A percentile compares a stretch with the other conserved stretches of the same genome.
Evolutionary conservation across 2,113 vertebrate genomes (phyloP).

Genomic region (Morone chrysops): DNA sequence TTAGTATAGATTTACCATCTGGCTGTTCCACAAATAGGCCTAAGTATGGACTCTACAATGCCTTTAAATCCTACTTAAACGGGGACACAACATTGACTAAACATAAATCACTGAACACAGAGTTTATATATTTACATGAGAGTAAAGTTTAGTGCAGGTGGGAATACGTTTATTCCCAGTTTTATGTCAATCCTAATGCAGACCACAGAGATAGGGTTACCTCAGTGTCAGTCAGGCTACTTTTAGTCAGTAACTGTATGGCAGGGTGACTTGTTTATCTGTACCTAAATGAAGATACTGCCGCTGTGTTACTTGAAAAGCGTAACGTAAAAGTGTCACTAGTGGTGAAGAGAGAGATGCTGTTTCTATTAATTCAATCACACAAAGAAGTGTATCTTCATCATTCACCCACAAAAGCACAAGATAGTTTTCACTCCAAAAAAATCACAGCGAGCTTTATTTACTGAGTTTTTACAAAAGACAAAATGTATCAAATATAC

Average conservation of each 20-base stretch:
- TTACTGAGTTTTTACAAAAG: conserved; percentile 11
- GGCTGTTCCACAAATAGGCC: conserved; percentile 74
- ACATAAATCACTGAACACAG: conserved; percentile 20
- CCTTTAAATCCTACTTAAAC: conserved; percentile 33
- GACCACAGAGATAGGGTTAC: conserved; percentile 1
- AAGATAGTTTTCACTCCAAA: conserved; percentile 8
- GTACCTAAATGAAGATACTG: background rate
- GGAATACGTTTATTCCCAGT: background rate
- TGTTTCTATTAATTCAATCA: background rate
- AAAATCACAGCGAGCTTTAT: conserved; percentile 32
- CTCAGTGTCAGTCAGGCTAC: conserved; percentile 8
- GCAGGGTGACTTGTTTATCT: conserved; percentile 27
- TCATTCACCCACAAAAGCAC: conserved; percentile 15
- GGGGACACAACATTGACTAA: conserved; percentile 45
- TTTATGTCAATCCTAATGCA: background rate
- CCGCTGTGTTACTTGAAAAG: background rate
- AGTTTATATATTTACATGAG: background rate
- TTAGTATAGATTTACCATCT: conserved; percentile 71
- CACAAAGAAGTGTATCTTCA: background rate
- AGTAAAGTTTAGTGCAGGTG: background rate
- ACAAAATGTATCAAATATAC: conserved; percentile 17
- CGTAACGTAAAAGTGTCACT: background rate
- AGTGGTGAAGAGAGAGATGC: background rate
- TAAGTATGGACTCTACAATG: conserved; percentile 21
- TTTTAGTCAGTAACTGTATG: conserved; percentile 12